Conservation (phyloP, 2,113 vertebrate species). For the Henicopernis longicauda region DNA sequence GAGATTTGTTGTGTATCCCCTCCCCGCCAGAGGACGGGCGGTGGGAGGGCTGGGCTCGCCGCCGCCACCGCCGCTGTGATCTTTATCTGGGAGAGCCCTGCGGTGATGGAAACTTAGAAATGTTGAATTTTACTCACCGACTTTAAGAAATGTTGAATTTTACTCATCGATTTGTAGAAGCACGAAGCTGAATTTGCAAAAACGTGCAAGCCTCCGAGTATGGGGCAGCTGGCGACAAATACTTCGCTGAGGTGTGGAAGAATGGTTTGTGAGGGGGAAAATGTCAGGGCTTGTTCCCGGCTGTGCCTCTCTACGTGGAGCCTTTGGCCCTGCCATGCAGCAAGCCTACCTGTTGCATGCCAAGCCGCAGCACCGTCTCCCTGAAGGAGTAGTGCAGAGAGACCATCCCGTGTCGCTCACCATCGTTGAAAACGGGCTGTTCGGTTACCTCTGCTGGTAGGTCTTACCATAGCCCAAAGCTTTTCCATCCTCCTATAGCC, state of each 20-base stretch:
- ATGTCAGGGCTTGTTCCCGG: not conserved
- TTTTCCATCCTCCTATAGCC: accelerated
- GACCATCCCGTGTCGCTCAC: accelerated
- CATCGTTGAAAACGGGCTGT: accelerated
- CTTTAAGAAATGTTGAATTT: not conserved
- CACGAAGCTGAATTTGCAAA: accelerated
- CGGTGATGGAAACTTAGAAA: not conserved
- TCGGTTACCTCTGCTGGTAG: not conserved
- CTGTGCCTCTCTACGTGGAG: accelerated
- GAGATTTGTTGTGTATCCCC: accelerated
- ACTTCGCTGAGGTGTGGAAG: not conserved
- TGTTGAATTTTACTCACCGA: not conserved
- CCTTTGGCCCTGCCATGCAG: not conserved
- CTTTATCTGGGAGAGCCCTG: not conserved
- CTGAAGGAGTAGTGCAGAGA: not conserved
- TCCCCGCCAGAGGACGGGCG: not conserved
- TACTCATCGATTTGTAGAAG: not conserved
- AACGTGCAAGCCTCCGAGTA: accelerated
- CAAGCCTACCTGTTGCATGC: accelerated
- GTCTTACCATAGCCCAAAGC: accelerated
- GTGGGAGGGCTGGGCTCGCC: not conserved
- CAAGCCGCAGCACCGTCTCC: accelerated
- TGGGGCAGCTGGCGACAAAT: accelerated
- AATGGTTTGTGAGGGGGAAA: not conserved
- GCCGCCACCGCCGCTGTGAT: too few relatives aligned